Conservation (phyloP, 2,797 vertebrate genomes). For the Podarcis siculus region DNA sequence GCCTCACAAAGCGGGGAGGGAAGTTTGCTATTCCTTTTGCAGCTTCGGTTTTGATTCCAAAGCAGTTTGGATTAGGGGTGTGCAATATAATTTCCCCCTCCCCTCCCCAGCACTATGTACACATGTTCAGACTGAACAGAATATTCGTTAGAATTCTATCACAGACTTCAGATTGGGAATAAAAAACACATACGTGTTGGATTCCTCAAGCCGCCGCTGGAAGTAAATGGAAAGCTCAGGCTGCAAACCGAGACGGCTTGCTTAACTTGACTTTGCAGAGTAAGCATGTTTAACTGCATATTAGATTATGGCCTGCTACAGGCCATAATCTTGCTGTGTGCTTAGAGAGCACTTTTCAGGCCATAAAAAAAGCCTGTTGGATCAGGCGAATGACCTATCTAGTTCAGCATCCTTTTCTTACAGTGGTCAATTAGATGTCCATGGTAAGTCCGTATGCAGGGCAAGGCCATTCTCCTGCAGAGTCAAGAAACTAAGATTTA, state of each 20-base stretch:
- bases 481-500: no score
- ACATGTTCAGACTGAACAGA: not conserved
- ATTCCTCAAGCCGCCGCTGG: not conserved
- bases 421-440: no score
- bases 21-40: conserved; percentile 41
- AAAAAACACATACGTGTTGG: not conserved
- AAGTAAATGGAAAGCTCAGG: not conserved
- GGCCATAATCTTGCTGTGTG: not conserved
- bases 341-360: no score
- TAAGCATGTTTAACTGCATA: conserved; percentile 6
- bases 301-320: not conserved
- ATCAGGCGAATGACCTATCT: no score
- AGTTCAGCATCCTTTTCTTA: no score
- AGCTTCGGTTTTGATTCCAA: conserved; percentile 43
- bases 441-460: no score
- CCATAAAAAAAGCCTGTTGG: no score
- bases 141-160: not conserved
- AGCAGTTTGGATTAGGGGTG: conserved; percentile 49
- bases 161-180: not conserved
- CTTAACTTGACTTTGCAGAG: conserved; percentile 12
- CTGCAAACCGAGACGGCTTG: not conserved
- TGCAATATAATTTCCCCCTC: conserved; percentile 39
- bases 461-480: no score
- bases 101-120: not conserved
- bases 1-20: not conserved